Base-by-base conservation (phyloP, 2,797 vertebrate species). In the Myiothlypis chrysogaster region DNA sequence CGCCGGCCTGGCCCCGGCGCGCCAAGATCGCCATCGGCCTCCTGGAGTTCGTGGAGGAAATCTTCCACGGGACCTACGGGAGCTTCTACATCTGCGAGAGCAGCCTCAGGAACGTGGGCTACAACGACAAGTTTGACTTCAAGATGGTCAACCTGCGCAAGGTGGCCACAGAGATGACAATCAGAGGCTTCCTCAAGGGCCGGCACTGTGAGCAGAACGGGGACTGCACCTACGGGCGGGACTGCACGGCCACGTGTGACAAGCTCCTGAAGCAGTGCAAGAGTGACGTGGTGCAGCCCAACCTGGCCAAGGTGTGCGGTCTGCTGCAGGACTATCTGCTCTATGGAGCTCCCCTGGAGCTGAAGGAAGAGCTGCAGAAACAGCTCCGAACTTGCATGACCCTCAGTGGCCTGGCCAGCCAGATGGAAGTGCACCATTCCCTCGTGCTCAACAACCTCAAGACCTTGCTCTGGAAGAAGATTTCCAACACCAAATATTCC, bases 1-100 rank as follows among this genome's bases (percentile, higher is more conserved):
- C 99, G 0, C 99, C 99, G 0, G 98, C 99, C 1, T 99, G 99
- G 99, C 99, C 99, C 3, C 98, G 98, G 46, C 96, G 99, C 14
- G 99, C 99, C 13, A 99, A 99, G 87, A 98, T 99, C 5, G 98
- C 99, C 96, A 98, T 99, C 1, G 99, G 99, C 49, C 98, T 99
- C n/a, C 98, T 99, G 97, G 99, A 99, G 95, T 99, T 99, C 0
- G 98, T 99, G 95, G 99, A 99, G 85, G 99, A 99, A 91, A 99
- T 99, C 21, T 99, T 99, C 97, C 99, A 99, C 0, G 99, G 99
- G 1, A 97, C 98, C 46, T 99, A 99, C 0, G 99, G 99, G 20
- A 99, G 96, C 89, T 99, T 99, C 98, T 98, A 99, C 60, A 98
- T 99, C 97, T 99, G 99, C 0, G 99, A 99, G 50, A 97, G 98